These are phyloP conservation scores for Ibidorhyncha struthersii DNA, from an alignment of 2,113 vertebrate species.

Conservation along the genomic window DNA sequence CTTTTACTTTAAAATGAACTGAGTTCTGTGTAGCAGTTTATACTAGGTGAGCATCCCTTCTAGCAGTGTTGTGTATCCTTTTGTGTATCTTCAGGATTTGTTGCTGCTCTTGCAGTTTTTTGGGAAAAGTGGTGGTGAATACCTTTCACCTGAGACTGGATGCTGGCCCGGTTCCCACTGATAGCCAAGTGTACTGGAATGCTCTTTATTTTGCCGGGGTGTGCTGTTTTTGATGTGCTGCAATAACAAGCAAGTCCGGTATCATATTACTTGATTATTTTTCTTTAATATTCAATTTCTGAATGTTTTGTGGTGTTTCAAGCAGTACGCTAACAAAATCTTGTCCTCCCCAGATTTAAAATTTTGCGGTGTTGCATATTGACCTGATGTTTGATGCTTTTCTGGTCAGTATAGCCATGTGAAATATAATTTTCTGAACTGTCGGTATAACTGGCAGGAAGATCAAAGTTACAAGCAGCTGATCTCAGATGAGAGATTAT, in stretches of 20 bases:
- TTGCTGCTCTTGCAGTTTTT: background rate
- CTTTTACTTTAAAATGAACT: background rate
- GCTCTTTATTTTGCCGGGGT: background rate
- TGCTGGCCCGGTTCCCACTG: background rate
- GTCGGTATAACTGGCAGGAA: slow-evolving; percentile 8
- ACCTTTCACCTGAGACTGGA: background rate
- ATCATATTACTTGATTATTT: background rate
- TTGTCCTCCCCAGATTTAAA: background rate
- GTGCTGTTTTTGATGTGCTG: background rate
- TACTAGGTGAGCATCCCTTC: background rate
- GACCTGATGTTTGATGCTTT: background rate
- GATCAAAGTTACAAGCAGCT: slow-evolving; percentile 63
- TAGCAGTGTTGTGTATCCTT: background rate
- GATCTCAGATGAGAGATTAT: slow-evolving; percentile 44
- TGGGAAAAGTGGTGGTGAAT: background rate
- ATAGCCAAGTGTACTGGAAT: background rate
- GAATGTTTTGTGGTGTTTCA: background rate
- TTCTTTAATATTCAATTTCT: background rate
- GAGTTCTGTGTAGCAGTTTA: no score
- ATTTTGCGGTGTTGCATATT: background rate
- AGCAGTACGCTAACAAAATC: background rate
- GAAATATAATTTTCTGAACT: background rate
- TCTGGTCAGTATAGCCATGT: background rate
- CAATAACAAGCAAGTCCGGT: background rate
- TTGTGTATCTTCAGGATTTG: no score